Evolutionary conservation across 1,140 invertebrate genomes (phyloP).

Genomic region (Pectinophora gossypiella): DNA sequence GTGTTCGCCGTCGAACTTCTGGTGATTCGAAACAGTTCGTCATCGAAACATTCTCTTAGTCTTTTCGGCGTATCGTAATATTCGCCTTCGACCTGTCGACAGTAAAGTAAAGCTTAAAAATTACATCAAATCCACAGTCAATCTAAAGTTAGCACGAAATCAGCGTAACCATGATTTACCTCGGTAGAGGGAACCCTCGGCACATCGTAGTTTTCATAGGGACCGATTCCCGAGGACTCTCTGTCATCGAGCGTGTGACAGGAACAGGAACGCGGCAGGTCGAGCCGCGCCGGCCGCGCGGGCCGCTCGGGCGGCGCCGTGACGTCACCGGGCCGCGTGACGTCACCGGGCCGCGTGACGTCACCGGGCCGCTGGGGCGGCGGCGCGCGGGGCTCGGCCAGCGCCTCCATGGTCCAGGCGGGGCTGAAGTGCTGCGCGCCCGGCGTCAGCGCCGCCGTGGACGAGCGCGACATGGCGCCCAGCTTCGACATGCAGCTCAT

Average conservation of each 20-base stretch:
- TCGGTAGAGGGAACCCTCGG: slow-evolving; percentile 78
- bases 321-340: not conserved
- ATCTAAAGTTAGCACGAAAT: not conserved
- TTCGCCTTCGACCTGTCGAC: slow-evolving; percentile 61
- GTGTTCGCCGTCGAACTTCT: slow-evolving; percentile 76
- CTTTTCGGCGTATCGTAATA: slow-evolving; percentile 88
- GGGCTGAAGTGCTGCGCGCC: slow-evolving; percentile 74
- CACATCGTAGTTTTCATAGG: slow-evolving; percentile 87
- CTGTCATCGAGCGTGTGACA: slow-evolving; percentile 33
- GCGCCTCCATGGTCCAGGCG: slow-evolving; percentile 79
- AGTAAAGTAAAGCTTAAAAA: slow-evolving; percentile 8
- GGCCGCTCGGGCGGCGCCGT: slow-evolving; percentile 16
- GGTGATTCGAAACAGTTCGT: slow-evolving; percentile 77
- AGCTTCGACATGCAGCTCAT: slow-evolving; percentile 87
- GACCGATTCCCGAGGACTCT: slow-evolving; percentile 54
- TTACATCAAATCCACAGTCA: not conserved
- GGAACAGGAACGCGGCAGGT: slow-evolving; percentile 42
- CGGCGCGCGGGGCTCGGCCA: slow-evolving; percentile 30
- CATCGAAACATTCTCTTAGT: slow-evolving; percentile 82
- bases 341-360: not conserved
- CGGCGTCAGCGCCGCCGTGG: slow-evolving; percentile 67
- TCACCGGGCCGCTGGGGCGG: not conserved
- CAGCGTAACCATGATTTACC: slow-evolving; percentile 55
- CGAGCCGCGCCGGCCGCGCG: slow-evolving; percentile 54
- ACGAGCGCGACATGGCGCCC: slow-evolving; percentile 79